phyloP scores from a whole-genome alignment of 2,888 invertebrate species.

The Laspeyria flexula region DNA sequence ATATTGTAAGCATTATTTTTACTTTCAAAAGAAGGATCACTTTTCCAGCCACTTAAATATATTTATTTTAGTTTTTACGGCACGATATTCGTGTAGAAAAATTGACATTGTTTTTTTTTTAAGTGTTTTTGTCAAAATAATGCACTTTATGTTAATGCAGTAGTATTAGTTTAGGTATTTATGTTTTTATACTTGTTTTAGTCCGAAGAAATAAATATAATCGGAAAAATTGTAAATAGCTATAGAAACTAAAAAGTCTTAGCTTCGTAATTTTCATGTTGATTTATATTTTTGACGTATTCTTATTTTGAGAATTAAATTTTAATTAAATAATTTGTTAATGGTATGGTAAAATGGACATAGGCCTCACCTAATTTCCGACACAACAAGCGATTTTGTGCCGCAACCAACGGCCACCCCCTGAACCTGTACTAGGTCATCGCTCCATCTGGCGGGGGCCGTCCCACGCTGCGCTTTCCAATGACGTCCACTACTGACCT shows the following conservation, averaged over 20 bases:
- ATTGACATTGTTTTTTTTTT: background rate
- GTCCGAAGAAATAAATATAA: background rate
- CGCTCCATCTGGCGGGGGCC: too few relatives aligned
- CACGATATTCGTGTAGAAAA: background rate
- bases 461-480: too few relatives aligned
- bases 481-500: too few relatives aligned
- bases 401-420: too few relatives aligned
- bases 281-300: background rate
- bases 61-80: conserved; percentile 23
- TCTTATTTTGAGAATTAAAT: background rate
- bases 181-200: conserved; percentile 14
- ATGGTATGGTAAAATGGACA: too few relatives aligned
- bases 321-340: too few relatives aligned
- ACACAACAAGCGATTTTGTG: too few relatives aligned
- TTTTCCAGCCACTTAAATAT: conserved; percentile 17
- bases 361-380: too few relatives aligned
- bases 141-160: conserved; percentile 25
- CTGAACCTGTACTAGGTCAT: too few relatives aligned
- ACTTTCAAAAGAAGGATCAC: background rate
- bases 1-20: too few relatives aligned
- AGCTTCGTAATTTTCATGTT: background rate
- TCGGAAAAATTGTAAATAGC: conserved; percentile 6
- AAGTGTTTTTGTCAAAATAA: background rate
- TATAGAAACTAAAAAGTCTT: background rate
- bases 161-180: conserved; percentile 28